These are phyloP conservation scores for Diadema setosum DNA, from an alignment of 35 echinoderm and acorn worm genomes.

Conservation along the genomic window DNA sequence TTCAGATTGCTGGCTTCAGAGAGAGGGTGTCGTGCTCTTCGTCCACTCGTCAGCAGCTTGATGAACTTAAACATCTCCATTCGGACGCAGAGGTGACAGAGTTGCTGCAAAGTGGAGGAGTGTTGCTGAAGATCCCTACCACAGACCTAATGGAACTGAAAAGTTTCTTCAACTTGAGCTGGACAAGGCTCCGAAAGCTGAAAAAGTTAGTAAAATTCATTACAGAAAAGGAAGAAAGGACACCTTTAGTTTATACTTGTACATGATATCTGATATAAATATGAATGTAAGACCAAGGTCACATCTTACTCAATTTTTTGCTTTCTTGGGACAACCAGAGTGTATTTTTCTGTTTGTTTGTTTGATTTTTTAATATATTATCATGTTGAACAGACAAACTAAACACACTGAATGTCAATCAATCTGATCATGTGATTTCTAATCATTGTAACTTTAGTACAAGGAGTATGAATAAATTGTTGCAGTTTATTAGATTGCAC, in stretches of 20 bases:
- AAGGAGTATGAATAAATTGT: neutral
- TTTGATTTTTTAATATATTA: too few species aligned
- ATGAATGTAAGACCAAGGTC: neutral
- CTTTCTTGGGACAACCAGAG: neutral
- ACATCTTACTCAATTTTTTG: neutral
- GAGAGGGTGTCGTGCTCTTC: neutral
- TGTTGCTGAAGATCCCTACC: neutral
- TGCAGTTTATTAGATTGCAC: neutral
- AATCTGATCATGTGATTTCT: too few species aligned
- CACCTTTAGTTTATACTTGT: neutral
- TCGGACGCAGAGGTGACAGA: neutral
- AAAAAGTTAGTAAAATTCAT: neutral
- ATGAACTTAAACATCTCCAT: neutral
- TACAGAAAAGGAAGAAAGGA: neutral
- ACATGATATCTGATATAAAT: neutral
- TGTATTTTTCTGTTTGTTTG: too few species aligned
- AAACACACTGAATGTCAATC: too few species aligned
- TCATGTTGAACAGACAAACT: too few species aligned
- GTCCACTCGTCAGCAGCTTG: neutral
- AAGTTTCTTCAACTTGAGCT: neutral
- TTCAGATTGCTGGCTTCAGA: neutral
- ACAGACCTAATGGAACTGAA: neutral
- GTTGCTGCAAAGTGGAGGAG: neutral
- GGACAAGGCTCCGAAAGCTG: neutral
- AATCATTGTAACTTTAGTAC: neutral